Conservation (phyloP, 1,140 invertebrate species). For the Adelges cooleyi region DNA sequence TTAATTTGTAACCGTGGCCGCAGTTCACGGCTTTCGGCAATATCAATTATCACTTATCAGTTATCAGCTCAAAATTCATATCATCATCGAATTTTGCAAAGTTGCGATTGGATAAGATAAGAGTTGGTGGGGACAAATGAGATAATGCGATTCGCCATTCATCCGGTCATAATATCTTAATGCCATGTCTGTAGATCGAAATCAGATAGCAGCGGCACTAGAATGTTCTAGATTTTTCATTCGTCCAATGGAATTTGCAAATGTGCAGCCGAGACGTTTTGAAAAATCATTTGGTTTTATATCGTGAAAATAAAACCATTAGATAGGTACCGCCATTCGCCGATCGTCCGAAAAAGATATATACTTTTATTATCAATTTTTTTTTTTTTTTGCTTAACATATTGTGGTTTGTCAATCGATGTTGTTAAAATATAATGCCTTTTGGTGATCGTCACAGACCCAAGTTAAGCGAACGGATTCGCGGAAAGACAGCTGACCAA, state of each 20-base stretch:
- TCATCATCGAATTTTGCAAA: no score
- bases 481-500: conserved; percentile 33
- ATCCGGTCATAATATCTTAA: not conserved
- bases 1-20: no score
- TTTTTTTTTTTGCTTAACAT: not conserved
- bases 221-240: conserved; percentile 10
- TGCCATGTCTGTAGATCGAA: no score
- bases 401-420: not conserved
- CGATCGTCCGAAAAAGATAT: no score
- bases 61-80: no score
- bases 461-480: conserved; percentile 33
- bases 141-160: not conserved
- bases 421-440: conserved; percentile 30
- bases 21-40: no score
- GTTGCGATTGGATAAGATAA: no score
- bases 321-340: no score
- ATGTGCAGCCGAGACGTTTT: no score
- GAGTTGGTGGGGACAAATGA: not conserved
- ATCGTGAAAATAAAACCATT: no score
- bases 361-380: not conserved
- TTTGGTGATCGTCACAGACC: conserved; percentile 31
- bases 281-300: no score
- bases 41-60: no score
- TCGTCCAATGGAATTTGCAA: not conserved
- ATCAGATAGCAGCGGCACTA: not conserved